These are phyloP conservation scores for Hetaerina titia DNA, from an alignment of 2,888 invertebrate genomes.

Conservation along the genomic window DNA sequence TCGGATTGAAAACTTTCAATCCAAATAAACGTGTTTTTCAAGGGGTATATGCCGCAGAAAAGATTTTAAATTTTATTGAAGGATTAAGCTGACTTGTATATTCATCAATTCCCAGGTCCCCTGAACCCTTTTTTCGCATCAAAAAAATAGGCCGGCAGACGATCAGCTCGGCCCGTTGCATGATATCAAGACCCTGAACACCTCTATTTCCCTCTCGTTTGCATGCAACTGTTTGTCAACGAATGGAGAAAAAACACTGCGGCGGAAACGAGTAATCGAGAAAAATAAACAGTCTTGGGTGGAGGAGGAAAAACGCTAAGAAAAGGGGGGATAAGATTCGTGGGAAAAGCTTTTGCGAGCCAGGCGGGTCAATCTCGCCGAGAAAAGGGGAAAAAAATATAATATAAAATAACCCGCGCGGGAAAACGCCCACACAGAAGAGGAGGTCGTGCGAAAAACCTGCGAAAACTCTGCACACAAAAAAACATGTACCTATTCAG, in stretches of 20 bases:
- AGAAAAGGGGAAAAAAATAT: background rate
- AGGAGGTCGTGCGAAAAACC: background rate
- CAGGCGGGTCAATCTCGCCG: constrained; percentile 36
- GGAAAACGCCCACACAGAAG: background rate
- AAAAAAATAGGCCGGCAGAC: background rate
- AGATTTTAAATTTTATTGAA: background rate
- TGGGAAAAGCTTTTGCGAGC: background rate
- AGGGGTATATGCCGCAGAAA: background rate
- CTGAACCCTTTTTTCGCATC: background rate
- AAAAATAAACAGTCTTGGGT: background rate
- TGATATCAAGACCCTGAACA: background rate
- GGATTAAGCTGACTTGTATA: background rate
- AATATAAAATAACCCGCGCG: background rate
- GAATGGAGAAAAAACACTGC: background rate
- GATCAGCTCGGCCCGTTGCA: background rate
- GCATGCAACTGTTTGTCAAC: background rate
- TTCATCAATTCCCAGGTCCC: background rate
- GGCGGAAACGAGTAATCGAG: background rate
- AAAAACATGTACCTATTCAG: background rate
- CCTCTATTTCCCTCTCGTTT: background rate
- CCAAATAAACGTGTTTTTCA: background rate
- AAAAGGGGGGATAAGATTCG: constrained; percentile 9
- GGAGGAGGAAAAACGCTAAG: constrained; percentile 27
- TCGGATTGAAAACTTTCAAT: background rate
- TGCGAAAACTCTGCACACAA: background rate